Evolutionary conservation across 2,888 invertebrate species (phyloP), one percentile per base, ranked within the genome.

Genomic region (Minunthozetes semirufus): DNA sequence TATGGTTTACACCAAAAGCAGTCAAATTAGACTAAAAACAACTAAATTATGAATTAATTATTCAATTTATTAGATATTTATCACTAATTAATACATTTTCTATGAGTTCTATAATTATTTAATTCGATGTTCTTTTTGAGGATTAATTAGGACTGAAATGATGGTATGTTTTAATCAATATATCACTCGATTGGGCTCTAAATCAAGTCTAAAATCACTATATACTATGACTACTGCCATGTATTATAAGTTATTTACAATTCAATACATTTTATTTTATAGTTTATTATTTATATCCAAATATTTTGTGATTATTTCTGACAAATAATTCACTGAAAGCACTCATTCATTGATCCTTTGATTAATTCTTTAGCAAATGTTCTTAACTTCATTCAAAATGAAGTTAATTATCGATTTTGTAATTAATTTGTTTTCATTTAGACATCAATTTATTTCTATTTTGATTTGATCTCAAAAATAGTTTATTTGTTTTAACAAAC

Each of bases 241-340:
- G 63, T 63, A 63, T 29, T 63, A 63, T 63, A 63, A 56, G 27
- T 63, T 63, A 63, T 29, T 22, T 25, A 63, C 13, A 17, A 17
- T 48, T 48, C n/a, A 48, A 48, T 48, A 48, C 48, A 48, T 48
- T 48, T 48, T 59, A 63, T 63, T 63, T 63, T 29, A 63, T 13
- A 63, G 63, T 63, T 63, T 29, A 63, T 63, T 63, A 63, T 56
- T 56, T 56, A 63, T 17, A 29, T 27, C 59, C 59, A 59, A 59
- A 4, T 29, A 63, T 63, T 63, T 63, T 63, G 63, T 63, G 29
- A 63, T 63, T 63, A 63, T 63, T 63, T 29, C 27, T 19, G 4
- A 56, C 4, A 11, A 63, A 2, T 29, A 63, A 63, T 63, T n/a
- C n/a, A n/a, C n/a, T n/a, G n/a, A n/a, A n/a, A n/a, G 63, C 63